Percentiles rank a stretch among this genome's conserved stretches.
Conservation (phyloP, 2,888 invertebrate genomes). For the Dilophus febrilis region DNA sequence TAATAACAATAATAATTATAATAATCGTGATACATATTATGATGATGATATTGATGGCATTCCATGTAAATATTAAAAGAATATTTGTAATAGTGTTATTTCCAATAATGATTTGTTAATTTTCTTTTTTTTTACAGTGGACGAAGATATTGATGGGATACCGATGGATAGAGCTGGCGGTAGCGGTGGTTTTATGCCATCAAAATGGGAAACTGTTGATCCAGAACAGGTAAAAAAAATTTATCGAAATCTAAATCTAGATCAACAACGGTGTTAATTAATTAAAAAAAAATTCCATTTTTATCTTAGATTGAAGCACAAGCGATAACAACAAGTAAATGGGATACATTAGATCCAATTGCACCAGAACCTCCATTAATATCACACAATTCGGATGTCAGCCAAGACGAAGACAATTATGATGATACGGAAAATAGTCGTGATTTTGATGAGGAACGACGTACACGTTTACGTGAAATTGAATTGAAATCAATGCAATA, state of each 20-base stretch:
- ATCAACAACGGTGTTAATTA: neutral
- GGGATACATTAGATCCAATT: constrained; percentile 54
- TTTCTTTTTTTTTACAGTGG: constrained; percentile 32
- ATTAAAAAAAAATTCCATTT: neutral
- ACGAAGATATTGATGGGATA: constrained; percentile 59
- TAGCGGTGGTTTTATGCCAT: constrained; percentile 52
- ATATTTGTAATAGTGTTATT: constrained; percentile 1
- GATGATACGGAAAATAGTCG: constrained; percentile 26
- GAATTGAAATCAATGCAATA: constrained; percentile 91
- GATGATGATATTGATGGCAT: constrained; percentile 54
- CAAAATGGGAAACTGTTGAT: constrained; percentile 94
- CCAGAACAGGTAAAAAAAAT: constrained; percentile 43
- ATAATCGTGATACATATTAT: constrained; percentile 21
- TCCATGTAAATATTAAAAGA: constrained; percentile 32
- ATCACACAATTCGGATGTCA: constrained; percentile 20
- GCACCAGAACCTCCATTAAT: constrained; percentile 27
- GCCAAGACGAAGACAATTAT: constrained; percentile 19
- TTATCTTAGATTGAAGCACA: constrained; percentile 43
- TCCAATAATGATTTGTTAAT: neutral
- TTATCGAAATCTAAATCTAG: neutral
- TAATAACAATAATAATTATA: constrained; percentile 14
- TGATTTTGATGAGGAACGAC: constrained; percentile 48
- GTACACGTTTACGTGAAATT: constrained; percentile 70
- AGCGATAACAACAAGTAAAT: constrained; percentile 76
- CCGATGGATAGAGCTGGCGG: constrained; percentile 37